Evolutionary conservation across 2,888 invertebrate species (phyloP), one percentile per base, ranked within the genome.

Genomic region (Dolomedes plantarius): DNA sequence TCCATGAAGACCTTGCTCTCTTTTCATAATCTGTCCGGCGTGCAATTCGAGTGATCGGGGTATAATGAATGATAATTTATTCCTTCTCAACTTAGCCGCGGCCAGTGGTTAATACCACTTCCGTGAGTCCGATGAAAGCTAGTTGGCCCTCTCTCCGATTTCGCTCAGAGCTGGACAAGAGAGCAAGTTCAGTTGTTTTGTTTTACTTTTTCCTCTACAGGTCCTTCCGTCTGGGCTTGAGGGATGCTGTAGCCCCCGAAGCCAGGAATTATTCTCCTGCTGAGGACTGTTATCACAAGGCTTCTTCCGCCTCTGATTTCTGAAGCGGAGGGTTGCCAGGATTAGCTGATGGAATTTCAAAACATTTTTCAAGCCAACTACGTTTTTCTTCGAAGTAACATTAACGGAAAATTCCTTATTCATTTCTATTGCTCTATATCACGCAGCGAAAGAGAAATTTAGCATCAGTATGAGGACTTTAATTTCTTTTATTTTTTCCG

Each of bases 131-230:
- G 72, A 72, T 50, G 72, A 72, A 71, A 72, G 72, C 68, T 27
- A 36, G 23, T 5, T 23, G 23, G 1, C 23, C 56, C 56, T 23
- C 56, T 3, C 56, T 67, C 32, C 62, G 36, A 32, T 73, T 64
- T 73, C 73, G 72, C 72, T 73, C 73, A 23, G 56, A 62, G 36
- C 56, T 36, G 72, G 72, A 72, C 72, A 27, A 32, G 16, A 32
- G 16, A 32, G 36, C 36, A 36, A 73, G 62, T 73, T 73, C 73
- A 62, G 13, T 32, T 19, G 7, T 69, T 36, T 69, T 69, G 19
- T n/a, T 69, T 36, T 69, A 39, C 39, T 32, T 27, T 69, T 39
- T 5, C 23, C 36, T 39, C 32, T 39, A 11, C n/a, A 56, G 23
- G 56, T 56, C 23, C 23, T 56, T 56, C 23, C 56, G 56, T 56